phyloP scores from a whole-genome alignment of 2,797 vertebrate genomes.

The Octomys mimax region DNA sequence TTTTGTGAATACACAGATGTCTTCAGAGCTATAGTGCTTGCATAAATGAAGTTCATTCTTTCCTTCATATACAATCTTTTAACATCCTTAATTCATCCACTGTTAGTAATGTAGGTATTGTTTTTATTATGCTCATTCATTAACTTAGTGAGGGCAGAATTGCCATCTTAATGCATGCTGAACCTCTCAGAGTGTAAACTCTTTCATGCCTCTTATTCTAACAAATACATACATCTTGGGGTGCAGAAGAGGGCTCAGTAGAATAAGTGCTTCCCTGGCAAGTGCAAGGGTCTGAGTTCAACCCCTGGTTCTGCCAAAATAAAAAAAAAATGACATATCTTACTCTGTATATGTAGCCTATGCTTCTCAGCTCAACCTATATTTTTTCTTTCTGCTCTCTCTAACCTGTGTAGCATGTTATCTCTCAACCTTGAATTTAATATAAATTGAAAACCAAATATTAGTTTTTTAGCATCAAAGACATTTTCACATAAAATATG shows the following conservation, averaged over 20 bases:
- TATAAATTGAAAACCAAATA: background rate
- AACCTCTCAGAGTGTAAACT: background rate
- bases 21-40: background rate
- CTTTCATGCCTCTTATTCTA: constrained; percentile 24
- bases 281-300: too few relatives aligned
- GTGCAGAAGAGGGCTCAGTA: too few relatives aligned
- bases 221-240: background rate
- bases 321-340: background rate
- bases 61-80: constrained; percentile 37
- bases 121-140: background rate
- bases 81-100: background rate
- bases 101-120: constrained; percentile 20
- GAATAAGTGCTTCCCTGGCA: too few relatives aligned
- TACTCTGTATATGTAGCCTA: background rate
- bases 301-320: too few relatives aligned
- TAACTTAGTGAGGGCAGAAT: background rate
- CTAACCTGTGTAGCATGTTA: background rate
- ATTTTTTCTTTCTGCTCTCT: background rate
- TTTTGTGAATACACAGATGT: background rate
- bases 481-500: background rate
- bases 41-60: background rate
- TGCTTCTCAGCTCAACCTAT: background rate
- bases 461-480: constrained; percentile 15
- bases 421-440: constrained; percentile 25
- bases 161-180: background rate